phyloP scores from a whole-genome alignment of 2,113 vertebrate species.

The Cromileptes altivelis region DNA sequence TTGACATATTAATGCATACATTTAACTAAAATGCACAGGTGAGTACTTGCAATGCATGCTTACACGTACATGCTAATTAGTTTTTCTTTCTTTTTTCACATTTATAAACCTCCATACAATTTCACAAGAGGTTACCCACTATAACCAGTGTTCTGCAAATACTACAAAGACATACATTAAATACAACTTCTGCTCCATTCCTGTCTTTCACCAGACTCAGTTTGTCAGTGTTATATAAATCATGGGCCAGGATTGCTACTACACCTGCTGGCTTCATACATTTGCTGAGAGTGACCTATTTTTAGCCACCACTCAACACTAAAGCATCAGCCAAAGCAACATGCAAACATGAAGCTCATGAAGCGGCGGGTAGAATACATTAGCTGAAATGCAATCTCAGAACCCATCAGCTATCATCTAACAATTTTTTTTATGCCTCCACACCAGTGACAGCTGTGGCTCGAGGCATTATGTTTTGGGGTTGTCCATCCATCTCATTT shows the following conservation, averaged over 20 bases:
- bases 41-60: background rate
- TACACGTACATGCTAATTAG: background rate
- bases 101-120: background rate
- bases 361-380: too few relatives aligned
- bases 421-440: too few relatives aligned
- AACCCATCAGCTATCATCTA: too few relatives aligned
- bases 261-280: slow-evolving; percentile 6
- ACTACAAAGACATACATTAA: background rate
- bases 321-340: background rate
- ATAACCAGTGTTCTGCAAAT: background rate
- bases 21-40: background rate
- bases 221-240: background rate
- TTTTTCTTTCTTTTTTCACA: background rate
- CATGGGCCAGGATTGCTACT: background rate
- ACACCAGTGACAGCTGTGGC: too few relatives aligned
- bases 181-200: background rate
- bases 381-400: too few relatives aligned
- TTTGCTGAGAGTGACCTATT: slow-evolving; percentile 5
- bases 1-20: background rate
- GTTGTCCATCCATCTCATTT: too few relatives aligned
- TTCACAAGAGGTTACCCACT: background rate
- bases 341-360: background rate
- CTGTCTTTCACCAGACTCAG: background rate
- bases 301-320: background rate
- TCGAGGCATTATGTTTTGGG: too few relatives aligned